These are phyloP conservation scores for Casuarius casuarius DNA, from an alignment of 2,113 vertebrate species.

Conservation along the genomic window DNA sequence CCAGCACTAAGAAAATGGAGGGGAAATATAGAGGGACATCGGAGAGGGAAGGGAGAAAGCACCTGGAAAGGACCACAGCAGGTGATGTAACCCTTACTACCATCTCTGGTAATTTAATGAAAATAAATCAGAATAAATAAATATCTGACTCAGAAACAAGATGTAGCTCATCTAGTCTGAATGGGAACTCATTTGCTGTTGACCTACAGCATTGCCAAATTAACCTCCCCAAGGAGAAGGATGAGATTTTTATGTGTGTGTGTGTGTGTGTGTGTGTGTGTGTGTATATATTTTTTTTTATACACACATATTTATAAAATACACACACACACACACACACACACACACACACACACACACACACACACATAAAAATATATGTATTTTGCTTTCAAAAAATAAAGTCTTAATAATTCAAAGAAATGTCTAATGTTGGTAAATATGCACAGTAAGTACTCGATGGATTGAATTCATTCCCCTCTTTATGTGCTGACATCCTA, in stretches of 20 bases:
- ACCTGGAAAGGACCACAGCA: not conserved
- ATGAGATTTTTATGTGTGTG: not conserved
- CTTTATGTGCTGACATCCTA: conserved; percentile 58
- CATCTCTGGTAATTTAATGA: not conserved
- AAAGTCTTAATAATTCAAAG: conserved; percentile 65
- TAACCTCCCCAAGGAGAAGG: conserved; percentile 43
- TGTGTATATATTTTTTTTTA: too few relatives aligned
- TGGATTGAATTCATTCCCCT: conserved; percentile 50
- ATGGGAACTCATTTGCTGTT: conserved; percentile 19
- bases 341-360: too few relatives aligned
- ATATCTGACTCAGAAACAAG: not conserved
- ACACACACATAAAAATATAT: too few relatives aligned
- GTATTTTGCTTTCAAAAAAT: conserved; percentile 8
- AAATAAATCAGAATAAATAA: not conserved
- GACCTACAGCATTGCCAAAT: conserved; percentile 49
- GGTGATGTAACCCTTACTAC: not conserved
- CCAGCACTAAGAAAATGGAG: not conserved
- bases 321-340: too few relatives aligned
- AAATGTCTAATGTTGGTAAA: conserved; percentile 61
- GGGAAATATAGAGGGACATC: not conserved
- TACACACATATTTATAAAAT: too few relatives aligned
- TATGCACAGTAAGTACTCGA: conserved; percentile 47
- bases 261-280: too few relatives aligned
- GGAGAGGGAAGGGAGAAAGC: not conserved
- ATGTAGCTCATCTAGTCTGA: not conserved